Evolutionary conservation across 64 coral and sea anemone genomes (phyloP).

Genomic region (Platygyra sinensis): DNA sequence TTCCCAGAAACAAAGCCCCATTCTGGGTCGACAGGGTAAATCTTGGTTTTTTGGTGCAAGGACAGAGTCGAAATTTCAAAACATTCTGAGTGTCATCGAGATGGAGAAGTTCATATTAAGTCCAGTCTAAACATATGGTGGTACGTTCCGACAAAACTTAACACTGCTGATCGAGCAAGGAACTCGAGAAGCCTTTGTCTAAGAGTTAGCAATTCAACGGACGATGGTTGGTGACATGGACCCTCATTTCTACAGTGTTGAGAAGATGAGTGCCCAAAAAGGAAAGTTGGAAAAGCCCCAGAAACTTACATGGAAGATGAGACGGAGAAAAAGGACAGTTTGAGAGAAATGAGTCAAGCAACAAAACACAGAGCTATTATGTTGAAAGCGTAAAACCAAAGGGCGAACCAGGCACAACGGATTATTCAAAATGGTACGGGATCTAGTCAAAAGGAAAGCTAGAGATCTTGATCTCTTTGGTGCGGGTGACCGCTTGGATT

Average conservation of each 20-base stretch:
- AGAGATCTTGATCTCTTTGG: too few species aligned
- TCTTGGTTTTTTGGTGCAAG: constrained; percentile 26
- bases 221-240: constrained; percentile 53
- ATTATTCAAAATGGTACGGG: too few species aligned
- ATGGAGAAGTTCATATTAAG: too few species aligned
- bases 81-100: too few species aligned
- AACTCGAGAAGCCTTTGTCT: constrained; percentile 35
- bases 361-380: too few species aligned
- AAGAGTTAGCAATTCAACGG: constrained; percentile 24
- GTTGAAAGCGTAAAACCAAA: too few species aligned
- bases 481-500: too few species aligned
- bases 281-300: constrained; percentile 30
- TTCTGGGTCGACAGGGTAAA: constrained; percentile 38
- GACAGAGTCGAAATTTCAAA: constrained; percentile 34
- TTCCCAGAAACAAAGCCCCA: constrained; percentile 50
- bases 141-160: constrained; percentile 22
- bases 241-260: constrained; percentile 33
- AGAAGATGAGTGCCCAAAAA: constrained; percentile 51
- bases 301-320: not conserved
- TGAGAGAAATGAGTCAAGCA: not conserved
- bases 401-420: too few species aligned
- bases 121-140: not conserved
- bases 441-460: not conserved
- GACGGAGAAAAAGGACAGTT: constrained; percentile 1
- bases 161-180: constrained; percentile 20